phyloP scores from a whole-genome alignment of 2,888 invertebrate species.

The Formica aserva region DNA sequence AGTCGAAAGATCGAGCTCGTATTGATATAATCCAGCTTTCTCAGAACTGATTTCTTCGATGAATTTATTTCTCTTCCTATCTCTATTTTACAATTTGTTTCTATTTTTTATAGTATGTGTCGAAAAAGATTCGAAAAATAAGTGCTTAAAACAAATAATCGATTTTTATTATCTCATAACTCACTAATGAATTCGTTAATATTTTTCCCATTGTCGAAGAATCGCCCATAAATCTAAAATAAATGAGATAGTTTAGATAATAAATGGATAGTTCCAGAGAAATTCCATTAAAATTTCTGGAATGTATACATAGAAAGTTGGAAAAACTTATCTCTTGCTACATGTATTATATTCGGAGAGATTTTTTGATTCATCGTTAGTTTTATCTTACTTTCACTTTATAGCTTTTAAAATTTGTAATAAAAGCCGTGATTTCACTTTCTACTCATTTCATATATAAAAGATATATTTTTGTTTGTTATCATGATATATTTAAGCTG shows the following conservation, averaged over 20 bases:
- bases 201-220: background rate
- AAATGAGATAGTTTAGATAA: background rate
- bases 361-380: too few species aligned
- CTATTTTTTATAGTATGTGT: background rate
- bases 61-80: background rate
- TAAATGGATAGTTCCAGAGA: background rate
- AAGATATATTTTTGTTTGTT: background rate
- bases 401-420: background rate
- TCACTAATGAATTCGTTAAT: background rate
- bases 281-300: background rate
- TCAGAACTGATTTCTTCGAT: background rate
- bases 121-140: background rate
- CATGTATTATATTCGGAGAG: background rate
- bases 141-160: background rate
- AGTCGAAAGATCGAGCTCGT: conserved; percentile 9
- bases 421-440: background rate
- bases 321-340: background rate
- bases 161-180: background rate
- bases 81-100: background rate
- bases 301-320: background rate
- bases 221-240: too few species aligned
- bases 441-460: background rate
- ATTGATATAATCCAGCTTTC: conserved; percentile 3
- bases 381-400: background rate
- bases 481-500: background rate